Conservation (phyloP, 1,140 invertebrate species). For the Arctopsyche grandis region DNA sequence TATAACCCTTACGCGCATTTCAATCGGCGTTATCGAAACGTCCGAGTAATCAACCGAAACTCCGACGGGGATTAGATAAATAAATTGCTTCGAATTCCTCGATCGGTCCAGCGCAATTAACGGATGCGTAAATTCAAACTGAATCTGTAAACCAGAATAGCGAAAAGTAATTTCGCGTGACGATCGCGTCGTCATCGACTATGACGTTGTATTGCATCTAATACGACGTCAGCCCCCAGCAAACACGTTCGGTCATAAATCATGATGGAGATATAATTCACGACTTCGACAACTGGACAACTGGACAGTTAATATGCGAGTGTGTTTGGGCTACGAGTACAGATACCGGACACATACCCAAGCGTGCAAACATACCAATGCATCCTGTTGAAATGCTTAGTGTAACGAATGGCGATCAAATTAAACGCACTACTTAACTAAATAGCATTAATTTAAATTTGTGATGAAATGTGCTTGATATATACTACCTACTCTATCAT, state of each 20-base stretch:
- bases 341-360: not conserved
- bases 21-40: not conserved
- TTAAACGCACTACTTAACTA: not conserved
- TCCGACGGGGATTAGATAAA: not conserved
- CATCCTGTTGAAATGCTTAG: not conserved
- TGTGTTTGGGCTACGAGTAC: too few species aligned
- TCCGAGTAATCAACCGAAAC: not conserved
- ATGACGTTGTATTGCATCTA: slow-evolving; percentile 6
- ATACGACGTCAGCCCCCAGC: slow-evolving; percentile 1
- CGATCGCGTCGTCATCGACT: not conserved
- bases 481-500: too few species aligned
- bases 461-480: too few species aligned
- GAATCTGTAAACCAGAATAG: not conserved
- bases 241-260: slow-evolving; percentile 17
- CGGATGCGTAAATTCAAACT: not conserved
- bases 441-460: too few species aligned
- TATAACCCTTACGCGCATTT: not conserved
- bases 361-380: not conserved
- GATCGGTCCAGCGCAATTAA: not conserved
- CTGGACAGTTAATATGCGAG: not conserved
- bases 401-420: slow-evolving; percentile 21
- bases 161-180: not conserved
- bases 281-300: not conserved
- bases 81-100: not conserved
- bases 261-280: slow-evolving; percentile 25